A percentile compares a stretch with the other conserved stretches of the same genome.
These are phyloP conservation scores for Numenius phaeopus DNA, from an alignment of 2,797 vertebrate species.

Conservation along the genomic window DNA sequence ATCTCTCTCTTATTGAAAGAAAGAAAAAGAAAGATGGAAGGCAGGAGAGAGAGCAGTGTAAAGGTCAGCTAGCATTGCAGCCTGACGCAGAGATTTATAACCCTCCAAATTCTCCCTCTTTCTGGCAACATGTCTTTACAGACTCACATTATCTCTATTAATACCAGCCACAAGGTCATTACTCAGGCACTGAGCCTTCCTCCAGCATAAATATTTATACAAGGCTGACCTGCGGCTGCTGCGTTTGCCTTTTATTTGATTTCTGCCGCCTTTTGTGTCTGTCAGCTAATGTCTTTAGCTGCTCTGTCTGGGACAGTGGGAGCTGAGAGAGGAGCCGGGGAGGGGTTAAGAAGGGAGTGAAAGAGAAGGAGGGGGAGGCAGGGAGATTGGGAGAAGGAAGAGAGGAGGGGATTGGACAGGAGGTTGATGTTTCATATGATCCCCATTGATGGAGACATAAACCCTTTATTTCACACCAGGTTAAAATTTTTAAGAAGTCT, in stretches of 20 bases:
- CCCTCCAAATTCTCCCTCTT: slow-evolving; percentile 54
- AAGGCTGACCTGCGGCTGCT: slow-evolving; percentile 82
- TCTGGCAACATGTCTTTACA: slow-evolving; percentile 79
- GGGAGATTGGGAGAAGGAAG: background rate
- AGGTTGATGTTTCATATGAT: background rate
- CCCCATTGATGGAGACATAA: background rate
- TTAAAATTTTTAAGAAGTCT: background rate
- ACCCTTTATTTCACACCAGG: background rate
- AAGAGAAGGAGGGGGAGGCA: background rate
- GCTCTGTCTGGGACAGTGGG: slow-evolving; percentile 57
- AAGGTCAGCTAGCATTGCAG: slow-evolving; percentile 38
- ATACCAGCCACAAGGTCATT: slow-evolving; percentile 85
- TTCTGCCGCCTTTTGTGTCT: slow-evolving; percentile 85
- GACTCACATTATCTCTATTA: slow-evolving; percentile 84
- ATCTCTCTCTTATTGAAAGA: background rate
- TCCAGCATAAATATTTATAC: slow-evolving; percentile 86
- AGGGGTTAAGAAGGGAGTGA: background rate
- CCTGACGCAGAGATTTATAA: slow-evolving; percentile 75
- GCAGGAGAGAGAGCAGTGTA: slow-evolving; percentile 8
- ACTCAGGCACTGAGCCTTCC: slow-evolving; percentile 83
- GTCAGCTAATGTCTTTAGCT: slow-evolving; percentile 80
- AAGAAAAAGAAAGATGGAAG: slow-evolving; percentile 42
- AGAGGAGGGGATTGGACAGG: background rate
- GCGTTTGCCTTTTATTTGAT: slow-evolving; percentile 85
- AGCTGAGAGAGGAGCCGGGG: background rate